Base-by-base conservation (phyloP, 2,797 vertebrate species). In the Chaetodon trifasciatus region DNA sequence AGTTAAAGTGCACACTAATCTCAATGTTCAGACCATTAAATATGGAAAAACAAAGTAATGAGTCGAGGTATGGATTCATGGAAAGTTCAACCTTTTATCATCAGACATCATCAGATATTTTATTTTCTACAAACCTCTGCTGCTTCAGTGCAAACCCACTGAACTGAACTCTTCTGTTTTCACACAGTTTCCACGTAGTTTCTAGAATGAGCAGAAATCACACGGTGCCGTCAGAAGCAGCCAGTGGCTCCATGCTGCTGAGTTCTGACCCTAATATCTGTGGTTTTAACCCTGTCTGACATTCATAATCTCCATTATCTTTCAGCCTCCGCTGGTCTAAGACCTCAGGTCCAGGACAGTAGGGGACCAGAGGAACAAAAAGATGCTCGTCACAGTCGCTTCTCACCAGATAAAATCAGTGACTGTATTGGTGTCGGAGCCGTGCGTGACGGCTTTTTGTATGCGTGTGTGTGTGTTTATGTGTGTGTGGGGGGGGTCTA, bases 201-300 rank as follows among this genome's bases (percentile, higher is more conserved):
- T 39, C 67, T 15, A 35, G 2, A 56, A n/a, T n/a, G n/a, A n/a
- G n/a, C n/a, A n/a, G n/a, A n/a, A 67, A 67, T 68, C 52, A 12
- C 6, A 63, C 17, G 35, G 47, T 62, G 13, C 40, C 73, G 71
- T 88, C 61, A 78, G 66, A 86, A 69, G 70, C 72, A 72, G 70
- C 66, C 50, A 76, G 63, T 65, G 65, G 52, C 55, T 60, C 61
- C 83, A 81, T 52, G 69, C 88, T 90, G 90, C 47, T 85, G 83
- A 73, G 82, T 76, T 91, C 61, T 82, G 64, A 86, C 74, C 83
- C 74, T 76, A 82, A 82, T 86, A 81, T 88, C 68, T 89, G 79
- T 56, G 87, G 88, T 90, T 91, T 91, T 91, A 91, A 91, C 87
- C 82, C 89, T 64, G 86, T 85, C 91, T 92, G 87, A 91, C 86